These are phyloP conservation scores for Ancistrus triradiatus DNA, from an alignment of 2,113 vertebrate species.

Conservation along the genomic window DNA sequence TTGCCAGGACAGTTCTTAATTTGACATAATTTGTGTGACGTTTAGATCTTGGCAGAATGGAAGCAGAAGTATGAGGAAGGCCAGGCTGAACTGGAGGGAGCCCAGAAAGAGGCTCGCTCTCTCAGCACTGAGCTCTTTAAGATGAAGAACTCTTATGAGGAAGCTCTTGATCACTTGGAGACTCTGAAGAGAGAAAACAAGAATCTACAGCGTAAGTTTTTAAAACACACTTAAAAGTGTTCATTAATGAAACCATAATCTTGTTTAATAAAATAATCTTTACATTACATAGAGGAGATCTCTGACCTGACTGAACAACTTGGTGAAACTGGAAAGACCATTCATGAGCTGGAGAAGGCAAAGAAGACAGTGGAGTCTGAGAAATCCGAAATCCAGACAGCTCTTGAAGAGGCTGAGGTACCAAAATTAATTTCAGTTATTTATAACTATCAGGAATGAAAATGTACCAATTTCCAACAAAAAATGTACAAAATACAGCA, in stretches of 20 bases:
- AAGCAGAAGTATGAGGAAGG: slow-evolving; percentile 77
- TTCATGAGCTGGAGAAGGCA: slow-evolving; percentile 76
- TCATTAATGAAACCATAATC: no score
- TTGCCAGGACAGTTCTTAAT: background rate
- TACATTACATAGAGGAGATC: slow-evolving; percentile 34
- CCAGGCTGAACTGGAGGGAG: slow-evolving; percentile 65
- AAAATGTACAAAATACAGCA: no score
- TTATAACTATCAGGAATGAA: no score
- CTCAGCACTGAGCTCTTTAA: slow-evolving; percentile 68
- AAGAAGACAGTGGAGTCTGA: slow-evolving; percentile 66
- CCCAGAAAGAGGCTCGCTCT: slow-evolving; percentile 66
- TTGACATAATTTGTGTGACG: background rate
- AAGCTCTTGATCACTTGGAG: slow-evolving; percentile 70
- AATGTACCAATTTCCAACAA: no score
- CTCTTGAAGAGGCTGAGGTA: slow-evolving; percentile 41
- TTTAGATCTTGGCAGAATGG: slow-evolving; percentile 75
- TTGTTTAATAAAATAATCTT: no score
- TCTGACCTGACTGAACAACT: slow-evolving; percentile 43
- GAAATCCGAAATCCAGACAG: slow-evolving; percentile 43
- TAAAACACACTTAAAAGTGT: background rate
- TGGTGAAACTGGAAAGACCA: slow-evolving; percentile 69
- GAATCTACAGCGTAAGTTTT: slow-evolving; percentile 25
- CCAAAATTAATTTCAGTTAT: no score
- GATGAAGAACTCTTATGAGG: slow-evolving; percentile 70
- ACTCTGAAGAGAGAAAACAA: slow-evolving; percentile 58